These are phyloP conservation scores for Stichodactyla mertensii DNA, from an alignment of 64 coral and sea anemone genomes.

Conservation along the genomic window DNA sequence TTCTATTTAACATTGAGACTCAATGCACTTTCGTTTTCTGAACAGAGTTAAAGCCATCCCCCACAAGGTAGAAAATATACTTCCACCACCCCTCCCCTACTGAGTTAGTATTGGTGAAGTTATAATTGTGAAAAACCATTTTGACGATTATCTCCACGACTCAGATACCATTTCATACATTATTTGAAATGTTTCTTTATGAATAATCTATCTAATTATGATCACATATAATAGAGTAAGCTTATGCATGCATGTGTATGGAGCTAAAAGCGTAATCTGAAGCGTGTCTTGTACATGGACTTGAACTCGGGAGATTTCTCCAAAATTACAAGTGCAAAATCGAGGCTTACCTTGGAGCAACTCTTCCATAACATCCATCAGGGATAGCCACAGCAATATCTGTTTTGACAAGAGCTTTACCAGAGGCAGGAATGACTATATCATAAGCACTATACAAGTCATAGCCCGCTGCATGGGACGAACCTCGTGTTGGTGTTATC, in stretches of 20 bases:
- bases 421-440: constrained; percentile 63
- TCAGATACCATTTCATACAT: not conserved
- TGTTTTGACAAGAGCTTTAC: constrained; percentile 91
- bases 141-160: not conserved
- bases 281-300: not conserved
- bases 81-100: not conserved
- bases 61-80: not conserved
- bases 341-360: constrained; percentile 71
- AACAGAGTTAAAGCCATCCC: too few relatives aligned
- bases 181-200: not conserved
- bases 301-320: not conserved
- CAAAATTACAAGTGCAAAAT: not conserved
- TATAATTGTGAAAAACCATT: not conserved
- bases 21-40: too few relatives aligned
- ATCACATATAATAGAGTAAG: too few relatives aligned
- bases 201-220: too few relatives aligned
- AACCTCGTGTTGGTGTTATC: constrained; percentile 70
- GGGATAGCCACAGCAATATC: constrained; percentile 89
- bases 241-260: not conserved
- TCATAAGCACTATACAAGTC: constrained; percentile 86
- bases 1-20: too few relatives aligned
- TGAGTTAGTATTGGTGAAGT: too few relatives aligned
- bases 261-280: not conserved
- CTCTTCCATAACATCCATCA: constrained; percentile 91
- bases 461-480: constrained; percentile 76